Percentiles rank a stretch among this genome's conserved stretches.
Evolutionary conservation across 2,113 vertebrate genomes (phyloP).

Genomic region (Erinaceus europaeus): DNA sequence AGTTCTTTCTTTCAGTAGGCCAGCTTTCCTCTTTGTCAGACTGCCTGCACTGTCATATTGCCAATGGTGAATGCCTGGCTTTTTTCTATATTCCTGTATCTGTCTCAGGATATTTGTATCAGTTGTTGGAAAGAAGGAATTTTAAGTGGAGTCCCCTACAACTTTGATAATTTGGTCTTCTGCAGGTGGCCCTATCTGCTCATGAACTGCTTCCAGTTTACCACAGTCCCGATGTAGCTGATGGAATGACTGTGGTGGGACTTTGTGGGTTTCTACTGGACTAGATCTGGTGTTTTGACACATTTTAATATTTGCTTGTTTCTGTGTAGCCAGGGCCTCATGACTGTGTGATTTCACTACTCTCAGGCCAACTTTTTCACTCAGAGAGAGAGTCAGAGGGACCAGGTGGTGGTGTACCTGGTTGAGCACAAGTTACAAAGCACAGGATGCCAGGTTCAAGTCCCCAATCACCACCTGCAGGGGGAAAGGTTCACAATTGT

Average conservation of each 20-base stretch:
- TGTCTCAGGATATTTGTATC: neutral
- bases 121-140: conserved; percentile 1
- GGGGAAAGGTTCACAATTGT: no score
- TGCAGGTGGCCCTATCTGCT: neutral
- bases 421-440: no score
- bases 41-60: neutral
- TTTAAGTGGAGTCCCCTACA: neutral
- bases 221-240: neutral
- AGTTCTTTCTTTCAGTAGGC: neutral
- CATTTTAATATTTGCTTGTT: no score
- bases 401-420: no score
- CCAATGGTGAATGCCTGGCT: neutral
- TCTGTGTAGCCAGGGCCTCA: no score
- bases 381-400: no score
- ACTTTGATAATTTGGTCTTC: conserved; percentile 13
- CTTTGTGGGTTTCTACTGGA: neutral
- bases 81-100: neutral
- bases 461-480: no score
- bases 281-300: neutral
- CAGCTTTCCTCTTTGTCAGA: neutral
- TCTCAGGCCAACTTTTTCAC: no score
- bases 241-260: neutral
- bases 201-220: conserved; percentile 4
- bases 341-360: no score
- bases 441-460: no score